phyloP scores from a whole-genome alignment of 2,797 vertebrate genomes.

The Rhinichthys osculus region DNA sequence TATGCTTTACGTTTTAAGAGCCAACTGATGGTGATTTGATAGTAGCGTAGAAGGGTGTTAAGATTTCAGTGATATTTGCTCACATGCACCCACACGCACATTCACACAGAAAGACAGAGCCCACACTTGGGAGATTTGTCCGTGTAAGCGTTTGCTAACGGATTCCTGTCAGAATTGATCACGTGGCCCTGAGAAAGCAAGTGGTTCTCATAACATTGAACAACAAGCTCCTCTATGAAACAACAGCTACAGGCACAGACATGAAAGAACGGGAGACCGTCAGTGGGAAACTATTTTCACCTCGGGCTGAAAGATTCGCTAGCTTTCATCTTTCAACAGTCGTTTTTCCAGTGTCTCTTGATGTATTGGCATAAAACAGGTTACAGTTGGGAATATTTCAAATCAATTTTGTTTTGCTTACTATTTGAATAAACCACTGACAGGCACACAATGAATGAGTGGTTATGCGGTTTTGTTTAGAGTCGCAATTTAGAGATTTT shows the following conservation, averaged over 20 bases:
- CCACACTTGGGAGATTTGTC: constrained; percentile 6
- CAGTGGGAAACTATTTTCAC: constrained; percentile 65
- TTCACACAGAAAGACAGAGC: background rate
- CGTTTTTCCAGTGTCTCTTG: constrained; percentile 61
- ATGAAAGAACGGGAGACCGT: constrained; percentile 52
- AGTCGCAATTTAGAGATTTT: background rate
- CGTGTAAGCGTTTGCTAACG: constrained; percentile 48
- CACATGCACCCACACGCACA: background rate
- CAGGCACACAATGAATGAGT: background rate
- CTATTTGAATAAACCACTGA: constrained; percentile 51
- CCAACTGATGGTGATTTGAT: background rate
- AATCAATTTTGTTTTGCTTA: constrained; percentile 36
- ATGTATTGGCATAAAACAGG: constrained; percentile 52
- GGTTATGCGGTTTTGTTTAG: background rate
- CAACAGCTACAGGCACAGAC: constrained; percentile 64
- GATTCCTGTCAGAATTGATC: constrained; percentile 53
- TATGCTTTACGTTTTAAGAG: background rate
- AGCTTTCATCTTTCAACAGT: constrained; percentile 60
- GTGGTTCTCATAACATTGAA: constrained; percentile 60
- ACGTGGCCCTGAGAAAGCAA: constrained; percentile 61
- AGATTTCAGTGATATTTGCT: background rate
- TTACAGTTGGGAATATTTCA: constrained; percentile 53
- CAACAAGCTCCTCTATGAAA: constrained; percentile 56
- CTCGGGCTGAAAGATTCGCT: constrained; percentile 59
- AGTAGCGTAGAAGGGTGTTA: background rate